Conservation (phyloP, 2,888 invertebrate genomes). For the Halocaridina rubra region DNA sequence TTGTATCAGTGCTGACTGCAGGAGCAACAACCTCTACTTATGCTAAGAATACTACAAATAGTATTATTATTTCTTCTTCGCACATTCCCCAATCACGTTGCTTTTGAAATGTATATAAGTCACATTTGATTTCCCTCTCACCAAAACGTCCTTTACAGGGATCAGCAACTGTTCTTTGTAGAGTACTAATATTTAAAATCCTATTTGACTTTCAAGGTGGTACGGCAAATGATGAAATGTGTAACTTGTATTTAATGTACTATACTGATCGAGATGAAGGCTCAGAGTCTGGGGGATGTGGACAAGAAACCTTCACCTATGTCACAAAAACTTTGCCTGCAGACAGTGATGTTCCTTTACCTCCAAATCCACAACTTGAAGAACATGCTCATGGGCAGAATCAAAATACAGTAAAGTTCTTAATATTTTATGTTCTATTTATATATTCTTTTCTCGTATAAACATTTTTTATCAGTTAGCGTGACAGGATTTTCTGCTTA, state of each 20-base stretch:
- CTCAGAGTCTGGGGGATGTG: slow-evolving; percentile 58
- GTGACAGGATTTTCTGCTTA: too few relatives aligned
- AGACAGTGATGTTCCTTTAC: slow-evolving; percentile 69
- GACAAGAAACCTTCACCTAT: slow-evolving; percentile 64
- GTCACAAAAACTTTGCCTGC: slow-evolving; percentile 67
- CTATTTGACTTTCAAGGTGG: slow-evolving; percentile 65
- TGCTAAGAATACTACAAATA: too few relatives aligned
- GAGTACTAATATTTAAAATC: not conserved
- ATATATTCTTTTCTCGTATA: not conserved
- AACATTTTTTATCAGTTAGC: not conserved
- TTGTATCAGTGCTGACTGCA: too few relatives aligned
- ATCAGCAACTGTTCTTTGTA: not conserved
- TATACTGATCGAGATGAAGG: slow-evolving; percentile 67
- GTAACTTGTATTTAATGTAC: slow-evolving; percentile 72
- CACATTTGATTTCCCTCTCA: too few relatives aligned
- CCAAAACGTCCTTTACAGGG: too few relatives aligned
- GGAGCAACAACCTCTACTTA: too few relatives aligned
- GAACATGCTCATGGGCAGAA: slow-evolving; percentile 67
- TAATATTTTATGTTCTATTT: not conserved
- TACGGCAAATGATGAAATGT: slow-evolving; percentile 71
- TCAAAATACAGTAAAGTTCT: not conserved
- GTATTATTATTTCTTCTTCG: too few relatives aligned
- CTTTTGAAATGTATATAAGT: too few relatives aligned
- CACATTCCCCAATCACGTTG: too few relatives aligned
- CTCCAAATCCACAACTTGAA: slow-evolving; percentile 71